Evolutionary conservation across 2,113 vertebrate species (phyloP).

Genomic region (Etheostoma spectabile): DNA sequence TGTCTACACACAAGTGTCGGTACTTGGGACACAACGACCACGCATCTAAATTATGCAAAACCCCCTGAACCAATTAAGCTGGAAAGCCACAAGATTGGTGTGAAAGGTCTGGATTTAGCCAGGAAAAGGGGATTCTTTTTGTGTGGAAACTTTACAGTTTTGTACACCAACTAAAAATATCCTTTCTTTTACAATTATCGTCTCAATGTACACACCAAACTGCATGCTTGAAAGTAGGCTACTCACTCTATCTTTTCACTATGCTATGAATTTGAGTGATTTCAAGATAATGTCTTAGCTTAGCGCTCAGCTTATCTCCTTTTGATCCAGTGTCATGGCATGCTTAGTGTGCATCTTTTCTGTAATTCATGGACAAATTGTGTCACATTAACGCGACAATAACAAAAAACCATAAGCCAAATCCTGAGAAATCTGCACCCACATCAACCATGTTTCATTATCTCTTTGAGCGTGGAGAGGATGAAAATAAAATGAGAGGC

Average conservation of each 20-base stretch:
- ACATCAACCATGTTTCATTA: neutral
- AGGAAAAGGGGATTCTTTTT: neutral
- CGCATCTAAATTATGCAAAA: no score
- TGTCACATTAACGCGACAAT: neutral
- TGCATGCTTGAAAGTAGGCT: no score
- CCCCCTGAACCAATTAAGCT: no score
- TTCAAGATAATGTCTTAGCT: no score
- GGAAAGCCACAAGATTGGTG: neutral
- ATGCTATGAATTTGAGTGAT: no score
- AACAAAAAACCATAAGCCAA: conserved; percentile 1
- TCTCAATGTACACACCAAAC: neutral
- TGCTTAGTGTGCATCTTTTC: neutral
- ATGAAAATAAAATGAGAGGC: neutral
- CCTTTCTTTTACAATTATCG: neutral
- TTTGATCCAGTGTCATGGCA: neutral
- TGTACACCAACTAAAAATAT: neutral
- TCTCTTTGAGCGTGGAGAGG: neutral
- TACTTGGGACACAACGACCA: no score
- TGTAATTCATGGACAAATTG: neutral
- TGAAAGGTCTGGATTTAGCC: neutral
- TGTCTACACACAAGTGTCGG: no score
- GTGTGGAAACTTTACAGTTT: neutral
- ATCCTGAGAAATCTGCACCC: neutral
- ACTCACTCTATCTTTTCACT: no score
- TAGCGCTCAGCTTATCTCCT: neutral